Percentiles rank a stretch among this genome's conserved stretches.
Conservation (phyloP, 2,113 vertebrate species). For the Ameiurus melas region DNA sequence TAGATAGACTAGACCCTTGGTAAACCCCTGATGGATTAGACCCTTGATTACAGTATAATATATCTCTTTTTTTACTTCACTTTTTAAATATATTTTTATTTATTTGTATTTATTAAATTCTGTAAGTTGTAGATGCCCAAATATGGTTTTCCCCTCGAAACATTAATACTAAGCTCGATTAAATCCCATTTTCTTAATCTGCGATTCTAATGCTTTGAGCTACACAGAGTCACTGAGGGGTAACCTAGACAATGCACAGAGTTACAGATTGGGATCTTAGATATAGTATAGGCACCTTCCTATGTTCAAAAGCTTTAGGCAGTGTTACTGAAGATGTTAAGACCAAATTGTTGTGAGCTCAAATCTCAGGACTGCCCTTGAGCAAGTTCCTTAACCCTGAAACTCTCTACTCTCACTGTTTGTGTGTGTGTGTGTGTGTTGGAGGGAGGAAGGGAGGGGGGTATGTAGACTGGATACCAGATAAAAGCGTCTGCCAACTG, state of each 20-base stretch:
- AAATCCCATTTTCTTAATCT: constrained; percentile 1
- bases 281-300: not conserved
- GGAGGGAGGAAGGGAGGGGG: not conserved
- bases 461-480: not conserved
- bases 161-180: not conserved
- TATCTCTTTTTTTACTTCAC: not conserved
- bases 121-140: not conserved
- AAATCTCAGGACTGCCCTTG: not conserved
- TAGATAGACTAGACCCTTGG: not conserved
- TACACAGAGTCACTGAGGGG: not conserved
- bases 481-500: not conserved
- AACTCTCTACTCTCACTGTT: not conserved
- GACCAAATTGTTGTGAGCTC: not conserved
- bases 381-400: constrained; percentile 1
- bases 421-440: not conserved
- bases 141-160: not conserved
- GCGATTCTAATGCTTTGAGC: constrained; percentile 1
- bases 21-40: too few species aligned
- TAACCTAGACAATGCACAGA: constrained; percentile 30
- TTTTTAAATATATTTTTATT: not conserved
- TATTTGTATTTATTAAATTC: not conserved
- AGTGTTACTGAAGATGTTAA: not conserved
- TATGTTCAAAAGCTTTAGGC: not conserved
- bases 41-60: too few species aligned
- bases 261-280: not conserved